Percentiles rank a stretch among this genome's conserved stretches.
phyloP scores from a whole-genome alignment of 2,888 invertebrate species.

The Lapara coniferarum region DNA sequence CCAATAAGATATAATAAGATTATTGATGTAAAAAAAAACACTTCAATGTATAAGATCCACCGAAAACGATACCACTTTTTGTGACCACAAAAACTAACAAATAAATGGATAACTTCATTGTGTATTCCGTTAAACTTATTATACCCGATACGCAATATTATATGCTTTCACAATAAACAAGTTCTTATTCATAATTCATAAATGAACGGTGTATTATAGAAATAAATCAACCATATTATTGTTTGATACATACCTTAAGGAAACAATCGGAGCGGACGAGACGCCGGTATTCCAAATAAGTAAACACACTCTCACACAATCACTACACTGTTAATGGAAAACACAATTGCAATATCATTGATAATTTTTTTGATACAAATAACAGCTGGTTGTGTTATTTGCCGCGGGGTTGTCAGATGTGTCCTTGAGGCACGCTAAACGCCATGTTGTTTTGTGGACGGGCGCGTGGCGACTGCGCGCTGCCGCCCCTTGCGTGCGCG shows the following conservation, averaged over 20 bases:
- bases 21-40: too few species aligned
- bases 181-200: not conserved
- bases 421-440: conserved; percentile 73
- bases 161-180: not conserved
- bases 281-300: conserved; percentile 63
- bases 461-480: conserved; percentile 81
- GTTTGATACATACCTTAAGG: conserved; percentile 65
- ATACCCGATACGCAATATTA: not conserved
- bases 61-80: not conserved
- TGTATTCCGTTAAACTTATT: not conserved
- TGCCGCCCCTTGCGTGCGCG: conserved; percentile 68
- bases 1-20: too few species aligned
- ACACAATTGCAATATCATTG: conserved; percentile 42
- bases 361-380: conserved; percentile 42
- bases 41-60: too few species aligned
- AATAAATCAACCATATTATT: conserved; percentile 45
- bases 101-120: not conserved
- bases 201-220: not conserved
- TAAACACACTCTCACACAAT: conserved; percentile 58
- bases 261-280: conserved; percentile 56
- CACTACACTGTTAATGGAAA: conserved; percentile 39
- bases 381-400: conserved; percentile 46
- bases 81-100: not conserved
- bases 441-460: conserved; percentile 76
- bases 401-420: conserved; percentile 68